phyloP scores from a whole-genome alignment of 2,888 invertebrate genomes.

The Lasius fuliginosus region DNA sequence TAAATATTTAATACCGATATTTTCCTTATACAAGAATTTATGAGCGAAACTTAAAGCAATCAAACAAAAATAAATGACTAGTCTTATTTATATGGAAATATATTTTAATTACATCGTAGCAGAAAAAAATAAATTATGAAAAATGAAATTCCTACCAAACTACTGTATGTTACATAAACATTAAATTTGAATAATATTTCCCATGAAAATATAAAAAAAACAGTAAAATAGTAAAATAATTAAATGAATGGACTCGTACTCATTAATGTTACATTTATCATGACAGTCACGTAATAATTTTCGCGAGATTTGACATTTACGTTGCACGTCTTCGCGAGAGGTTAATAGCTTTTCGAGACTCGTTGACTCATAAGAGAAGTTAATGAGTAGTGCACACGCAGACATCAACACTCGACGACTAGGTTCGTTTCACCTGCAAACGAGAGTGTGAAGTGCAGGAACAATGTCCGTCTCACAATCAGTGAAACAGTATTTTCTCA shows the following conservation, averaged over 20 bases:
- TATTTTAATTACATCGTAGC: no score
- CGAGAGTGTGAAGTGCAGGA: conserved; percentile 40
- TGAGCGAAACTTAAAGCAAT: no score
- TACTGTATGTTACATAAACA: not conserved
- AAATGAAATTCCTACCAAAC: not conserved
- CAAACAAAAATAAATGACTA: no score
- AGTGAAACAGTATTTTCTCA: conserved; percentile 19
- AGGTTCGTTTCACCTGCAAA: conserved; percentile 27
- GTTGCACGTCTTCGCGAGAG: not conserved
- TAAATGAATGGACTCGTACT: not conserved
- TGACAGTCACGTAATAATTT: conserved; percentile 26
- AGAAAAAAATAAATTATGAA: no score
- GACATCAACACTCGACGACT: conserved; percentile 37
- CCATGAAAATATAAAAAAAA: not conserved
- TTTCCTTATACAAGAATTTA: no score
- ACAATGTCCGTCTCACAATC: conserved; percentile 22
- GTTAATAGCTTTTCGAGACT: conserved; percentile 49
- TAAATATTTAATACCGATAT: no score
- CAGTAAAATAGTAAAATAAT: not conserved
- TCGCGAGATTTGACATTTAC: conserved; percentile 54
- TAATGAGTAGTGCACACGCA: conserved; percentile 27
- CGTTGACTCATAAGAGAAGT: conserved; percentile 49
- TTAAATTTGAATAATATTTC: not conserved
- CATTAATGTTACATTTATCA: conserved; percentile 32
- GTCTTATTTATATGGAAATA: no score